Conservation (phyloP, 2,888 invertebrate genomes). For the Nowickia ferox region DNA sequence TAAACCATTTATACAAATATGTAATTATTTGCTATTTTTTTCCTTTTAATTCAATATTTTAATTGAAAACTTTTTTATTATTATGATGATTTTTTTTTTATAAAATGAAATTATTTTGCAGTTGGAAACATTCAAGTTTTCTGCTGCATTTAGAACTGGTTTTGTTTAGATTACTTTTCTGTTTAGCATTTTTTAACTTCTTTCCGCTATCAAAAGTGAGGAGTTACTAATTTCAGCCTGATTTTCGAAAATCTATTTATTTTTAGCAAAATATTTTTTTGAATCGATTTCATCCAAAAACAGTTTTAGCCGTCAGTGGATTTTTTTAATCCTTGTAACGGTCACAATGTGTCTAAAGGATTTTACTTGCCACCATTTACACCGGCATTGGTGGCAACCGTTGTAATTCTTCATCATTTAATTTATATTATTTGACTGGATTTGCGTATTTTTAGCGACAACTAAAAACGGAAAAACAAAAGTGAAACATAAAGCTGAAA, state of each 20-base stretch:
- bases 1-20: slow-evolving; percentile 15
- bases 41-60: slow-evolving; percentile 44
- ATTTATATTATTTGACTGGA: slow-evolving; percentile 50
- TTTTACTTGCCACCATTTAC: not conserved
- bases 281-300: not conserved
- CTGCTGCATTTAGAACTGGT: not conserved
- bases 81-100: slow-evolving; percentile 14
- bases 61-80: slow-evolving; percentile 7
- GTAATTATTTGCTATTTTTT: not conserved
- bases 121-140: not conserved
- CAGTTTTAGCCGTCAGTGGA: too few relatives aligned
- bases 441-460: slow-evolving; percentile 23
- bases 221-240: not conserved
- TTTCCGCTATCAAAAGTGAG: not conserved
- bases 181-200: not conserved
- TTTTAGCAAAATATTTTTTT: not conserved
- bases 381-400: not conserved
- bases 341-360: not conserved
- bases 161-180: not conserved
- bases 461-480: slow-evolving; percentile 19
- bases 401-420: slow-evolving; percentile 46
- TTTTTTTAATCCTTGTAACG: slow-evolving; percentile 4
- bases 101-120: not conserved
- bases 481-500: slow-evolving; percentile 17
- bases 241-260: not conserved